Conservation (phyloP, 2,113 vertebrate species). For the Cichladusa arquata region DNA sequence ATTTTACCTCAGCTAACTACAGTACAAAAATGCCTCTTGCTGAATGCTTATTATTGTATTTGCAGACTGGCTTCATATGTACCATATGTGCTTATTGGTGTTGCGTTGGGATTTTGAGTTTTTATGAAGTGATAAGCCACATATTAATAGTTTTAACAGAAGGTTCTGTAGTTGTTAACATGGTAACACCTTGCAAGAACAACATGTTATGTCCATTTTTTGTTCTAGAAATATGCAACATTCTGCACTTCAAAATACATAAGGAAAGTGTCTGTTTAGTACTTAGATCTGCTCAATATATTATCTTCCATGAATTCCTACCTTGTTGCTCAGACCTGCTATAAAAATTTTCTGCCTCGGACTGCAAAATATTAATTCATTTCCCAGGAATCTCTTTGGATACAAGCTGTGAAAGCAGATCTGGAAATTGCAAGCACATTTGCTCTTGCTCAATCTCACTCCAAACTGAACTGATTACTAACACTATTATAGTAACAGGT, state of each 20-base stretch:
- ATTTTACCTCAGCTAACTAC: conserved; percentile 5
- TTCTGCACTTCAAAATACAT: not conserved
- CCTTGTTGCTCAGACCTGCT: conserved; percentile 2
- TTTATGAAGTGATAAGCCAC: conserved; percentile 58
- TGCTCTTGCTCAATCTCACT: not conserved
- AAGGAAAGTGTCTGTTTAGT: not conserved
- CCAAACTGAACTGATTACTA: not conserved
- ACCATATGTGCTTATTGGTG: conserved; percentile 21
- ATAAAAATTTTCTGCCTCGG: conserved; percentile 11
- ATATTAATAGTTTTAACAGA: conserved; percentile 53
- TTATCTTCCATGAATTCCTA: conserved; percentile 25
- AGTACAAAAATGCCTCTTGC: not conserved
- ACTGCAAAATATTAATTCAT: conserved; percentile 30
- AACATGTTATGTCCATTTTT: conserved; percentile 48
- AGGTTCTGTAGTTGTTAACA: conserved; percentile 42
- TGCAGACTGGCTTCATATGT: conserved; percentile 6
- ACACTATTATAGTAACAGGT: not conserved
- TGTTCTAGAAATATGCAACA: conserved; percentile 3
- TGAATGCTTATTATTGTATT: conserved; percentile 23
- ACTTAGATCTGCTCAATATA: conserved; percentile 32
- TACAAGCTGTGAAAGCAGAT: not conserved
- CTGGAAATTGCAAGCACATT: not conserved
- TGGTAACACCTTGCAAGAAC: conserved; percentile 47
- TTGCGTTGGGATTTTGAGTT: not conserved
- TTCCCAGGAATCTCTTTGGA: conserved; percentile 13